Percentiles rank a stretch among this genome's conserved stretches.
Evolutionary conservation across 2,888 invertebrate genomes (phyloP).

Genomic region (Dendrolimus houi): DNA sequence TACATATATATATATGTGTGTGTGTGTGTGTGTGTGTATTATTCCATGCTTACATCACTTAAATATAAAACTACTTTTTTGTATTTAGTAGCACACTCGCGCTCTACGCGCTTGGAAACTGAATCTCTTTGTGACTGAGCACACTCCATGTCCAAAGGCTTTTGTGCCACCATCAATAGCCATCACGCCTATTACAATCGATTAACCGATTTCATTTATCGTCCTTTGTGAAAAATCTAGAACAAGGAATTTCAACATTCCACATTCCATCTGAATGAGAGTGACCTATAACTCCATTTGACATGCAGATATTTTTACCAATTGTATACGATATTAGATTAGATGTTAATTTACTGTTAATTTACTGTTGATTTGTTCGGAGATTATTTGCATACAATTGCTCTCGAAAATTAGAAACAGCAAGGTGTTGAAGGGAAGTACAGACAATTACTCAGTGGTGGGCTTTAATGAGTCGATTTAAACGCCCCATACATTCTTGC

Average conservation of each 20-base stretch:
- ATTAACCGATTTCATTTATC: constrained; percentile 38
- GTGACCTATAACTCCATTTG: too few relatives aligned
- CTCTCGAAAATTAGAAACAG: constrained; percentile 34
- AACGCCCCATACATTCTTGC: constrained; percentile 48
- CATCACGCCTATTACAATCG: constrained; percentile 48
- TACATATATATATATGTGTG: too few relatives aligned
- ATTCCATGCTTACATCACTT: too few relatives aligned
- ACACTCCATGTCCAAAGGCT: constrained; percentile 40
- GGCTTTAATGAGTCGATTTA: constrained; percentile 52
- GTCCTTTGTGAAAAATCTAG: constrained; percentile 21
- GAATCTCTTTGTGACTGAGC: constrained; percentile 39
- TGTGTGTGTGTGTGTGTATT: too few relatives aligned
- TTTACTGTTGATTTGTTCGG: not conserved
- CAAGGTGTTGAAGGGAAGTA: constrained; percentile 37
- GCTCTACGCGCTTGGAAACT: constrained; percentile 10
- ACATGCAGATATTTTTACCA: too few relatives aligned
- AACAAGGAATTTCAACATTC: constrained; percentile 5
- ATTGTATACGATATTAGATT: too few relatives aligned
- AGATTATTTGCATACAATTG: constrained; percentile 9
- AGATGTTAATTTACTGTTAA: too few relatives aligned
- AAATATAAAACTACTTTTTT: too few relatives aligned
- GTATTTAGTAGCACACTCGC: not conserved
- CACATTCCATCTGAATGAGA: not conserved
- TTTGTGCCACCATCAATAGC: constrained; percentile 36
- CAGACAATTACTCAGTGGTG: constrained; percentile 45